These are phyloP conservation scores for Caranx ignobilis DNA, from an alignment of 2,113 vertebrate species.

Conservation along the genomic window DNA sequence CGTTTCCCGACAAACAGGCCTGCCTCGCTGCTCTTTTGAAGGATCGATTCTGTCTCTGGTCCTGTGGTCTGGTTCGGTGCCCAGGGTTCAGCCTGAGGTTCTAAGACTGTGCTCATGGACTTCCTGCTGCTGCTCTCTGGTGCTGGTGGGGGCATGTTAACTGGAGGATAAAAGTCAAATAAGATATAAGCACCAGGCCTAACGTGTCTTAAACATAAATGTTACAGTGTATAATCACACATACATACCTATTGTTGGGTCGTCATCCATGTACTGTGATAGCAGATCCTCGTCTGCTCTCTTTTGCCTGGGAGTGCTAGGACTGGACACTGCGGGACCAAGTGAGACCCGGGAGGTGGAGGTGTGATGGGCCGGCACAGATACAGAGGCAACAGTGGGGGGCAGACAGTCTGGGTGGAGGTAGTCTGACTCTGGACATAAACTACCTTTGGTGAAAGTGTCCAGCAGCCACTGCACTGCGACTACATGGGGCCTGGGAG, in stretches of 20 bases:
- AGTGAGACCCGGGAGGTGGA: conserved; percentile 43
- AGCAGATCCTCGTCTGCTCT: conserved; percentile 90
- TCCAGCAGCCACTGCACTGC: conserved; percentile 93
- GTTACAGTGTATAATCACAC: neutral
- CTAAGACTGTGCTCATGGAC: conserved; percentile 28
- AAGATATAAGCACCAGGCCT: neutral
- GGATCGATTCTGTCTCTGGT: conserved; percentile 72
- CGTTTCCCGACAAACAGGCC: conserved; percentile 88
- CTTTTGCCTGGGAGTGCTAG: conserved; percentile 59
- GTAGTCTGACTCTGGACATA: conserved; percentile 88
- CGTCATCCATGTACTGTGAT: conserved; percentile 90
- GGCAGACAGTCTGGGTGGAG: conserved; percentile 87
- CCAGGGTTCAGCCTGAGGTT: conserved; percentile 40
- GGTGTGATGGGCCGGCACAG: conserved; percentile 72
- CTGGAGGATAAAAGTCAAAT: conserved; percentile 47
- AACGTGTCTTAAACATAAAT: neutral
- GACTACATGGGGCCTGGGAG: conserved; percentile 90
- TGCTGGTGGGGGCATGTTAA: conserved; percentile 67
- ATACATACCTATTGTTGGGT: conserved; percentile 85
- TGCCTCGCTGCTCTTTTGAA: conserved; percentile 79
- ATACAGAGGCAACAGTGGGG: conserved; percentile 78
- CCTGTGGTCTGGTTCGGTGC: conserved; percentile 40
- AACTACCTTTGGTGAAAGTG: conserved; percentile 88
- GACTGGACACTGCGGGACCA: conserved; percentile 72
- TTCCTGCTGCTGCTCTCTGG: conserved; percentile 48